These are phyloP conservation scores for Hirtodrosophila cameraria DNA, from an alignment of 2,888 invertebrate species.

Conservation along the genomic window DNA sequence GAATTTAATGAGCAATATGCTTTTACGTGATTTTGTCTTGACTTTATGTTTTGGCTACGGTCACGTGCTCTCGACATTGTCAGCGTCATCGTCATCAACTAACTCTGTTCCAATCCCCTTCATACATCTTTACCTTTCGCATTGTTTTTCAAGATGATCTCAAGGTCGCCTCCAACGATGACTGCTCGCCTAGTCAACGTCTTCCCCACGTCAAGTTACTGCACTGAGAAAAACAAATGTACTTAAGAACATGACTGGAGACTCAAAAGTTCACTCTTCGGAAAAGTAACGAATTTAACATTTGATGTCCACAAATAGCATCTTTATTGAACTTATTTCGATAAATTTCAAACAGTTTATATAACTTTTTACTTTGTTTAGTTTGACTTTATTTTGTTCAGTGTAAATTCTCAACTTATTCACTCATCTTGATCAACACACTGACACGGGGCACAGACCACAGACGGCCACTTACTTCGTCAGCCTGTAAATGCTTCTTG, in stretches of 20 bases:
- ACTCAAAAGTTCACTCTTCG: too few species aligned
- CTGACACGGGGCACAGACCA: conserved; percentile 6
- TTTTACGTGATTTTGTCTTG: not conserved
- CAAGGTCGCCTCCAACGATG: conserved; percentile 52
- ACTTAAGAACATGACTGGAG: too few species aligned
- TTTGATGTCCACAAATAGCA: too few species aligned
- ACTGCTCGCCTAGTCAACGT: conserved; percentile 21
- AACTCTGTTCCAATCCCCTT: conserved; percentile 1
- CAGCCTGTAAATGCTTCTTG: conserved; percentile 20
- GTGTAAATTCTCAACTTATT: too few species aligned
- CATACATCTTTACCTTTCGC: conserved; percentile 1
- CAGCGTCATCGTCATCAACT: conserved; percentile 29
- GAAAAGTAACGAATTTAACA: too few species aligned
- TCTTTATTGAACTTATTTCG: too few species aligned
- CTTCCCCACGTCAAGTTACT: conserved; percentile 12
- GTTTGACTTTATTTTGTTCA: too few species aligned
- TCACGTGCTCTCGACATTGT: conserved; percentile 58
- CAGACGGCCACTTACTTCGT: conserved; percentile 35
- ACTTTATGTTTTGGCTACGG: conserved; percentile 15
- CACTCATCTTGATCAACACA: not conserved
- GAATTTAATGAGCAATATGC: conserved; percentile 52
- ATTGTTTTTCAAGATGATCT: conserved; percentile 27
- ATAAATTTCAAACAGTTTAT: too few species aligned
- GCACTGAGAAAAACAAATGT: not conserved
- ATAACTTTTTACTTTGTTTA: too few species aligned